Evolutionary conservation across 2,888 invertebrate genomes (phyloP).

Genomic region (Alcis repandata): DNA sequence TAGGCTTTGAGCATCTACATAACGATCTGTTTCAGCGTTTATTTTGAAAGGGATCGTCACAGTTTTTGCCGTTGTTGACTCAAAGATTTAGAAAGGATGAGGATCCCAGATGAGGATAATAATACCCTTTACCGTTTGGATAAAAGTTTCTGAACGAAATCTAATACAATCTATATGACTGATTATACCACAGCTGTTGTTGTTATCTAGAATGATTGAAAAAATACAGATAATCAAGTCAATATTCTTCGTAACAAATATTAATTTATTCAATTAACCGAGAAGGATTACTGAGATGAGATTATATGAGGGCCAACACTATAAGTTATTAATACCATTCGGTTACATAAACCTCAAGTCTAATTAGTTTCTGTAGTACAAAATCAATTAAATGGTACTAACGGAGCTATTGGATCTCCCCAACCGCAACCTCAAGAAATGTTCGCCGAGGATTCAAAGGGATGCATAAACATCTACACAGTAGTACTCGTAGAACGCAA

Average conservation of each 20-base stretch:
- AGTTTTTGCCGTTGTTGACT: constrained; percentile 24
- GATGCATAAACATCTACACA: constrained; percentile 61
- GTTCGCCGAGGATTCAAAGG: constrained; percentile 71
- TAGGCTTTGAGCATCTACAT: constrained; percentile 46
- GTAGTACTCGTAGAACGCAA: constrained; percentile 54
- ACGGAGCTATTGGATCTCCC: constrained; percentile 65
- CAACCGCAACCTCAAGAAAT: constrained; percentile 77
- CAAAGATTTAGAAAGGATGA: constrained; percentile 17
- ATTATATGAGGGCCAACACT: constrained; percentile 70
- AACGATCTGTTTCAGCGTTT: constrained; percentile 45
- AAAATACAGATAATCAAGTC: neutral
- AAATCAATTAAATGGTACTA: constrained; percentile 84
- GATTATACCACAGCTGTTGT: neutral
- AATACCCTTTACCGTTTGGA: neutral
- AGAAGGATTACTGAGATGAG: constrained; percentile 66
- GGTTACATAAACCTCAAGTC: constrained; percentile 81
- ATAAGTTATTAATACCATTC: constrained; percentile 78
- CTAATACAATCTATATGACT: constrained; percentile 14
- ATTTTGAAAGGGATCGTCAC: constrained; percentile 35
- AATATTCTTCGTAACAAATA: constrained; percentile 41
- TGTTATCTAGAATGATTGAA: neutral
- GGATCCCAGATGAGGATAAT: constrained; percentile 1
- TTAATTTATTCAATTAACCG: constrained; percentile 65
- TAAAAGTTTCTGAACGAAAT: neutral
- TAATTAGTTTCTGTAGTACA: constrained; percentile 83